These are phyloP conservation scores for Littorina saxatilis DNA, from an alignment of 1,140 invertebrate genomes.

Conservation along the genomic window DNA sequence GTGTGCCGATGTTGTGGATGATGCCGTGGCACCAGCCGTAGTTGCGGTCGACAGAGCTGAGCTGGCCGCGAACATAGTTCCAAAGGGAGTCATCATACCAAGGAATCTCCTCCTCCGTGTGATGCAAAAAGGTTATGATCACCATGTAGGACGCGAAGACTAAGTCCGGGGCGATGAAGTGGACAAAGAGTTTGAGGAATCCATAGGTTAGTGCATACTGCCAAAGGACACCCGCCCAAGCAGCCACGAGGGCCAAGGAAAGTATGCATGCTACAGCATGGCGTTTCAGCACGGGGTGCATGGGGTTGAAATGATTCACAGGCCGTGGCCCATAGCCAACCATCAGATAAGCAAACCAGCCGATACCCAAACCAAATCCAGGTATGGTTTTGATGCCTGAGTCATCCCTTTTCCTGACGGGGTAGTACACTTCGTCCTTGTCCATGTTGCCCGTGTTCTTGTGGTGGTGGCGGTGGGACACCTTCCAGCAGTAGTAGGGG, in stretches of 20 bases:
- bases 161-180: slow-evolving; percentile 73
- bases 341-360: slow-evolving; percentile 66
- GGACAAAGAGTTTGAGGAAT: slow-evolving; percentile 61
- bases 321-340: slow-evolving; percentile 64
- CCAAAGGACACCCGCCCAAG: slow-evolving; percentile 61
- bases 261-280: slow-evolving; percentile 56
- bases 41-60: slow-evolving; percentile 75
- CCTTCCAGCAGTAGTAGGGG: slow-evolving; percentile 71
- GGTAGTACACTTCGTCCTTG: slow-evolving; percentile 71
- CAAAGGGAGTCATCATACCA: slow-evolving; percentile 75
- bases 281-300: slow-evolving; percentile 52
- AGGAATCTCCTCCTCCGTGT: slow-evolving; percentile 74
- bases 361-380: slow-evolving; percentile 65
- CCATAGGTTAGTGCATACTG: slow-evolving; percentile 51
- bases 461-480: slow-evolving; percentile 67
- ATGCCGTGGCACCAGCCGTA: slow-evolving; percentile 75
- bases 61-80: slow-evolving; percentile 75
- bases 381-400: slow-evolving; percentile 43
- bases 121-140: slow-evolving; percentile 76
- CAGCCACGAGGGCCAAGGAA: slow-evolving; percentile 60
- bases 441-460: slow-evolving; percentile 69
- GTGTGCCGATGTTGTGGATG: slow-evolving; percentile 76
- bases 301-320: slow-evolving; percentile 61
- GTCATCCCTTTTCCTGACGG: slow-evolving; percentile 50
- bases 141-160: slow-evolving; percentile 71